A percentile compares a stretch with the other conserved stretches of the same genome.
Evolutionary conservation across 2,888 invertebrate species (phyloP).

Genomic region (Teleogryllus oceanicus): DNA sequence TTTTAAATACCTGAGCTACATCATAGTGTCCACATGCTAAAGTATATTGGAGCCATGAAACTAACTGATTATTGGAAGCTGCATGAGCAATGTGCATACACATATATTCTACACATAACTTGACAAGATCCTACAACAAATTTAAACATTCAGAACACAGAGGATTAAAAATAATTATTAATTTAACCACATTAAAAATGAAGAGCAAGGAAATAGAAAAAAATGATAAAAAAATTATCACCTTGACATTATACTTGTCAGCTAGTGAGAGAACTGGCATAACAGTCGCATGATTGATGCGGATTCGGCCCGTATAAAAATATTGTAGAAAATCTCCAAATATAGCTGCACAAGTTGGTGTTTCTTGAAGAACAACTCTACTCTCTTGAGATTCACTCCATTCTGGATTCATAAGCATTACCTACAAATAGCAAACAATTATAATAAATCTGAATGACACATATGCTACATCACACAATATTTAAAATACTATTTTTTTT

Average conservation of each 20-base stretch:
- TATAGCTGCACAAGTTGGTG: constrained; percentile 75
- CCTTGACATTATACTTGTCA: constrained; percentile 92
- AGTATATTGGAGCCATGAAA: constrained; percentile 90
- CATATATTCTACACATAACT: constrained; percentile 84
- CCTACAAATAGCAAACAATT: constrained; percentile 49
- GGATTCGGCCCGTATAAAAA: constrained; percentile 87
- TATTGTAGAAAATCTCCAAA: constrained; percentile 87
- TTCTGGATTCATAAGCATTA: constrained; percentile 92
- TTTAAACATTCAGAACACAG: not conserved
- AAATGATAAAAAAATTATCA: not conserved
- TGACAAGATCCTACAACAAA: constrained; percentile 67
- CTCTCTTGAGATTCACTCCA: constrained; percentile 89
- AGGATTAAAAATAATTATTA: not conserved
- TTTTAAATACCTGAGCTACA: constrained; percentile 56
- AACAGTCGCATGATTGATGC: constrained; percentile 77
- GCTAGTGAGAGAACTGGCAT: constrained; percentile 84
- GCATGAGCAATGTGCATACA: constrained; percentile 80
- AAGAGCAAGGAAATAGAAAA: not conserved
- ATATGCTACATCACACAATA: no score
- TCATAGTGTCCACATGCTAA: constrained; percentile 74
- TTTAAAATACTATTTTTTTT: no score
- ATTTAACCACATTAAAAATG: constrained; percentile 12
- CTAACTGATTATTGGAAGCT: constrained; percentile 72
- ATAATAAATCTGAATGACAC: no score
- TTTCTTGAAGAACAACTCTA: constrained; percentile 79